Base-by-base conservation (phyloP, 1,140 invertebrate species). In the Drosophila setifemur region DNA sequence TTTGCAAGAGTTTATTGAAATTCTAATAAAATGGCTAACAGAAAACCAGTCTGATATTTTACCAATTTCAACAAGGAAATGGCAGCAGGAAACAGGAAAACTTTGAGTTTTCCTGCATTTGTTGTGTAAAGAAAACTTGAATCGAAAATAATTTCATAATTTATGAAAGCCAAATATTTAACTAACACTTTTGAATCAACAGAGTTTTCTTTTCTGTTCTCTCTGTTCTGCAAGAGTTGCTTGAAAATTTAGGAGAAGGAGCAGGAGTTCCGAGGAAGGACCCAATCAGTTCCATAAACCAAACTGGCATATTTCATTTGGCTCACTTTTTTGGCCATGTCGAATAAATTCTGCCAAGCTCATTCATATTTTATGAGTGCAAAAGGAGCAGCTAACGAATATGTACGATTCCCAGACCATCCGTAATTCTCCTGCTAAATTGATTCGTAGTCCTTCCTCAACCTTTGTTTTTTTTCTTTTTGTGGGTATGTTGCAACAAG, bases 361-460 rank as follows among this genome's bases (percentile, higher is more conserved):
- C 37, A 61, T 77, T 78, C 74, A 77, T 77, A 78, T 73, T 79
- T 78, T 52, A 78, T 78, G 75, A 78, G 63, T 18, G 42, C 25
- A 35, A 43, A 43, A 19, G 64, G 19, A 45, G 39, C 53, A 58
- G 33, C 58, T 49, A 57, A 73, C 60, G 48, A 67, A 67, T 43
- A 68, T 67, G 18, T 53, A 33, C 4, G 45, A 16, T 9, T n/a
- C 23, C 11, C 58, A 4, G 23, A 11, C n/a, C 54, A n/a, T 43
- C 23, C 33, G 31, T 23, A 63, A 28, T 21, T 21, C 37, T 42
- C 12, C 55, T 16, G 12, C 18, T n/a, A 57, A 66, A 66, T 66
- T 66, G 61, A 66, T 66, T 66, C 43, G 21, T 8, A 64, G 25
- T n/a, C n/a, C n/a, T n/a, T n/a, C n/a, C n/a, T n/a, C n/a, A n/a